A percentile compares a stretch with the other conserved stretches of the same genome.
phyloP scores from a whole-genome alignment of 2,888 invertebrate species.

The Drosophila lutescens region DNA sequence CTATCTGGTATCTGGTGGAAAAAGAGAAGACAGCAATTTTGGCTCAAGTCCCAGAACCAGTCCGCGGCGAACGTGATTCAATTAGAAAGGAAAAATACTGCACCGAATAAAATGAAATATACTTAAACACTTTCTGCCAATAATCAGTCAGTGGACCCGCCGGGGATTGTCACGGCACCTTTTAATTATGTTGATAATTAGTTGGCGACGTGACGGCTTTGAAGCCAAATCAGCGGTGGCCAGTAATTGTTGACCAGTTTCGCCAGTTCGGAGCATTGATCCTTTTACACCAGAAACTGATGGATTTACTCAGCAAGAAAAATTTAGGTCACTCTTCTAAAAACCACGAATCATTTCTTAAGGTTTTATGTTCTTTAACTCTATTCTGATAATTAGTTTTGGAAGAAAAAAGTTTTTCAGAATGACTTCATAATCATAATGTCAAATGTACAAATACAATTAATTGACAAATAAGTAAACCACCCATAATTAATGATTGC shows the following conservation, averaged over 20 bases:
- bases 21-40: constrained; percentile 34
- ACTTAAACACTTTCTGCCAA: constrained; percentile 57
- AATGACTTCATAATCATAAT: no score
- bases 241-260: constrained; percentile 16
- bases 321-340: no score
- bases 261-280: constrained; percentile 20
- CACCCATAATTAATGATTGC: background rate
- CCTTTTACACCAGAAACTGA: background rate
- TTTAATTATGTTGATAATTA: constrained; percentile 72
- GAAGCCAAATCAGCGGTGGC: constrained; percentile 32
- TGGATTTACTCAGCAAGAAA: constrained; percentile 7
- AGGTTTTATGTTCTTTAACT: no score
- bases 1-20: constrained; percentile 41
- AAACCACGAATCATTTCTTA: no score
- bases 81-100: constrained; percentile 57
- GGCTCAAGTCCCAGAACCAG: constrained; percentile 46
- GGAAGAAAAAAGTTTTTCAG: no score
- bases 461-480: background rate
- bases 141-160: constrained; percentile 65
- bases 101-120: constrained; percentile 42
- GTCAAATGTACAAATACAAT: background rate
- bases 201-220: constrained; percentile 63
- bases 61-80: constrained; percentile 69
- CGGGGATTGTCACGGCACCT: constrained; percentile 56
- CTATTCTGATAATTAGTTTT: no score